Base-by-base conservation (phyloP, 1,140 invertebrate species). In the Acyrthosiphon pisum region DNA sequence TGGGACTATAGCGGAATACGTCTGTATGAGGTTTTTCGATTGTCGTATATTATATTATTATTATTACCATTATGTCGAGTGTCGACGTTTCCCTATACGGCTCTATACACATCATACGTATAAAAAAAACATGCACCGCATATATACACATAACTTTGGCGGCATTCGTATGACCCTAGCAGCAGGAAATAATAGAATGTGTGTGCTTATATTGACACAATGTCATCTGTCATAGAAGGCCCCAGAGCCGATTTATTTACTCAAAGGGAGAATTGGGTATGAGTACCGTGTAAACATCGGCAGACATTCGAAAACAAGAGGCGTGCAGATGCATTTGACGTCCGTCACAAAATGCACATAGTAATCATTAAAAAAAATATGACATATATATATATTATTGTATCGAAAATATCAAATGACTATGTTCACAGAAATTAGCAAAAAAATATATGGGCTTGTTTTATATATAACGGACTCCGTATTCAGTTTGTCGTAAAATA, bases 261-360 rank as follows among this genome's bases (percentile, higher is more conserved):
- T 93, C 76, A 86, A 93, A 93, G 91, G 91, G 91, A 60, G 76
- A 83, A 93, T 93, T 56, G 81, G 91, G 91, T 86, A 93, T 93
- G 91, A 93, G 91, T 93, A 93, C 91, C 91, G 81, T 93, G 91
- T 93, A 93, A 93, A 93, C 91, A 93, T 93, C 91, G 81, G 81
- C 91, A 83, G 91, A 83, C 91, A 93, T 93, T 93, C 81, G 48
- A 93, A 93, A 86, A 93, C 81, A 93, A 93, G 91, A 93, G 91
- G 76, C 91, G 81, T 86, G 91, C 91, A 93, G 91, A 93, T 93
- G 91, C 81, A 93, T 93, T 68, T 93, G 90, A 86, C 56, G 90
- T 93, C 23, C 90, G 90, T 94, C 84, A 87, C 92, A 91, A 60
- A 68, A 90, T 23, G 41, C 92, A 86, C n/a, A 91, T 60, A 76